Base-by-base conservation (phyloP, 35 echinoderm and acorn worm species). In the Ophioderma brevispina region DNA sequence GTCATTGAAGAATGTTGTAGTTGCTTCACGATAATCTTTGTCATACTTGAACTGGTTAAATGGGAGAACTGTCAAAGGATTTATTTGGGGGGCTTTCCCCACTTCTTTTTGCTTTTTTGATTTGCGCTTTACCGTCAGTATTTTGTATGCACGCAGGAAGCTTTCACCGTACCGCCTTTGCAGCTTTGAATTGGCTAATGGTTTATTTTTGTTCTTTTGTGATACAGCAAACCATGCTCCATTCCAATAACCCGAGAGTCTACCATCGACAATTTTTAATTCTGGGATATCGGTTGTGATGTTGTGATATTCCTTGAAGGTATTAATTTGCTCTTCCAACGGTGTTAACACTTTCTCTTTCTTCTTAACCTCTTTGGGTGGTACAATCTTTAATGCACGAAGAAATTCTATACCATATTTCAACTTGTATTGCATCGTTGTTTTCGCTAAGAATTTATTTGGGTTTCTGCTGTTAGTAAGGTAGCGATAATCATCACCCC, bases 181-280 rank as follows among this genome's bases (percentile, higher is more conserved):
- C 59, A 13, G 59, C 59, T 8, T 70, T 70, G 59, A 25, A 70
- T 70, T 70, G 59, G 59, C 59, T 70, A 70, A 70, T 70, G 59
- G 59, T 25, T 30, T 70, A 70, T 70, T 70, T 70, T 70, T 70
- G n/a, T 70, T 70, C 59, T 70, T 70, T 70, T 70, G 59, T 25
- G 59, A 70, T 25, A 70, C 15, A 1, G 59, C 10, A 70, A 70
- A 70, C 59, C 59, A 70, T 25, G 59, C 59, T 13, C 59, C 59
- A 25, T 70, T 18, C 59, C 59, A 70, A 18, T 70, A 30, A 6
- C 59, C 59, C 59, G 23, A 70, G 59, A 70, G 59, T 30, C 59
- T 70, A 25, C 59, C 59, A 70, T 70, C 59, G 23, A 70, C 59
- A 70, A 70, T 70, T 25, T 25, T 70, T 70, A 70, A 25, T 70